A percentile compares a stretch with the other conserved stretches of the same genome.
phyloP scores from a whole-genome alignment of 2,113 vertebrate genomes.

The Podarcis cretensis region DNA sequence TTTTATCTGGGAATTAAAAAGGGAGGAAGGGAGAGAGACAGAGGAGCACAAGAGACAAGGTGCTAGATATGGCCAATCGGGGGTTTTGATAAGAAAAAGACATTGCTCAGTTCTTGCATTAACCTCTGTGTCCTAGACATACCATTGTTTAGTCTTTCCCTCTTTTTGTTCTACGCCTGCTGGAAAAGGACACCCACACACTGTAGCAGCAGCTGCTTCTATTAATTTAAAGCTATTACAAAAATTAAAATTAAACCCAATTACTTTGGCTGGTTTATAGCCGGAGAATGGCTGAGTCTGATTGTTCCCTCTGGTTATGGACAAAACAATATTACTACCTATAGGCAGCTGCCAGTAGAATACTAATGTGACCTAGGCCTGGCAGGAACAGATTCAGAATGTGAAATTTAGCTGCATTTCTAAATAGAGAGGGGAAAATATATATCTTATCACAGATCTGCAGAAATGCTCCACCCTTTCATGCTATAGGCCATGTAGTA shows the following conservation, averaged over 20 bases:
- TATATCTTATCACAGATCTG: conserved; percentile 64
- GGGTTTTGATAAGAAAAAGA: conserved; percentile 75
- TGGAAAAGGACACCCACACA: conserved; percentile 84
- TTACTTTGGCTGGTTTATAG: conserved; percentile 84
- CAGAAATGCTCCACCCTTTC: conserved; percentile 60
- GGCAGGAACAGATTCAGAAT: conserved; percentile 65
- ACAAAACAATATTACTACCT: conserved; percentile 80
- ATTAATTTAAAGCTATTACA: conserved; percentile 87
- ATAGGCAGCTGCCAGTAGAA: conserved; percentile 78
- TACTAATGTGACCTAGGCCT: conserved; percentile 81
- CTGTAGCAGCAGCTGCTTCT: conserved; percentile 82
- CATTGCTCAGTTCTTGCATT: conserved; percentile 78
- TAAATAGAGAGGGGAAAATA: conserved; percentile 25
- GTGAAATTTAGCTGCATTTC: conserved; percentile 62
- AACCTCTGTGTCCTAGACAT: conserved; percentile 80
- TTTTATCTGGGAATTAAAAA: conserved; percentile 73
- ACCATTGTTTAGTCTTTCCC: conserved; percentile 79
- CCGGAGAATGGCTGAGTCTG: conserved; percentile 76
- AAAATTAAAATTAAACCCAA: conserved; percentile 88
- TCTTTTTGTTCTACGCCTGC: conserved; percentile 74
- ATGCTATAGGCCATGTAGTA: conserved; percentile 29
- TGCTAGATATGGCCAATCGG: conserved; percentile 65
- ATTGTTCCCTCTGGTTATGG: conserved; percentile 87
- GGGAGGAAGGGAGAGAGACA: conserved; percentile 15
- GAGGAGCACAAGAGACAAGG: conserved; percentile 58